A percentile compares a stretch with the other conserved stretches of the same genome.
phyloP scores from a whole-genome alignment of 2,113 vertebrate genomes.

The Thamnophis sirtalis region DNA sequence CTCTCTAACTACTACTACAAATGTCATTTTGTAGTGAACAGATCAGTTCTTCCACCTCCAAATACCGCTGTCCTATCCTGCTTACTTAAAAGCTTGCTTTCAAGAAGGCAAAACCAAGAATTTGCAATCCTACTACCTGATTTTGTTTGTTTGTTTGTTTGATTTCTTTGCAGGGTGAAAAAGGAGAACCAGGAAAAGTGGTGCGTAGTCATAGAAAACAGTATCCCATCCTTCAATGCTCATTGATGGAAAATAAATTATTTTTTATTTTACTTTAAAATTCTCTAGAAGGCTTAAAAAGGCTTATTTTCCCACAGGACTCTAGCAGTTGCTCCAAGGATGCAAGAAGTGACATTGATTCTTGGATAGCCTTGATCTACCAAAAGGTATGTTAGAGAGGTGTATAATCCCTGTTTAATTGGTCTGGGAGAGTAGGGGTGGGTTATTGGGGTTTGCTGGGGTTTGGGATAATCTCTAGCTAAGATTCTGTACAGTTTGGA shows the following conservation, averaged over 20 bases:
- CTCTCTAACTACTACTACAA: background rate
- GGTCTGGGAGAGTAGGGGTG: background rate
- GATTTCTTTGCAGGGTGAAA: slow-evolving; percentile 58
- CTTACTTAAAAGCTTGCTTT: background rate
- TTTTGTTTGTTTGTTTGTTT: background rate
- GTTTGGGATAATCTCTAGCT: too few species aligned
- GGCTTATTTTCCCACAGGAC: background rate
- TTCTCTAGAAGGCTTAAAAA: background rate
- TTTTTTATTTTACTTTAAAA: background rate
- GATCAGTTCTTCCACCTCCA: background rate
- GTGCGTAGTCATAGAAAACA: slow-evolving; percentile 35
- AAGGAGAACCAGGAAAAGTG: slow-evolving; percentile 57
- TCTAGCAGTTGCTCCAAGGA: background rate
- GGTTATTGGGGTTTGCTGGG: too few species aligned
- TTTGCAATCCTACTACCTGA: background rate
- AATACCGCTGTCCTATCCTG: background rate
- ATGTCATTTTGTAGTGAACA: background rate
- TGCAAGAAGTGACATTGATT: background rate
- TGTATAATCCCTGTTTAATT: background rate
- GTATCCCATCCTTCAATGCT: background rate
- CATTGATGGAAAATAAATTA: background rate
- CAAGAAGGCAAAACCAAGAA: background rate
- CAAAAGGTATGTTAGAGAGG: slow-evolving; percentile 47
- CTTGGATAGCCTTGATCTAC: slow-evolving; percentile 49
- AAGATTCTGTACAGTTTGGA: too few species aligned